Conservation (phyloP, 2,113 vertebrate species). For the Gopherus evgoodei region DNA sequence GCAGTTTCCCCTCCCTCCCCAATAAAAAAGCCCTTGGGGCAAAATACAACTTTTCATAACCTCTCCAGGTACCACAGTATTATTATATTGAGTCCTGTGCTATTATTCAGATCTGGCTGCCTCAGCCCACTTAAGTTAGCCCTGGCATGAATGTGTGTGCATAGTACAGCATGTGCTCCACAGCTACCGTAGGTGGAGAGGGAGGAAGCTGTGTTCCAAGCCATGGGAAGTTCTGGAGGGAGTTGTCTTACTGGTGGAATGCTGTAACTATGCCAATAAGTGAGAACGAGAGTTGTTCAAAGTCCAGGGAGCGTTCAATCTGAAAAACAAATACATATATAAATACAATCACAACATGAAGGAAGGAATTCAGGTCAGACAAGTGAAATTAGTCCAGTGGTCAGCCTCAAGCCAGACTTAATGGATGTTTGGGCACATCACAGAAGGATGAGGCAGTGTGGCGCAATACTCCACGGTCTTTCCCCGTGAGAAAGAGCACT, state of each 20-base stretch:
- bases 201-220: constrained; percentile 60
- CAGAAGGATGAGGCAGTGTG: neutral
- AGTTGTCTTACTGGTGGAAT: constrained; percentile 65
- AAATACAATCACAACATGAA: constrained; percentile 19
- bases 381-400: neutral
- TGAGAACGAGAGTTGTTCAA: neutral
- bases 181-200: constrained; percentile 64
- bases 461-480: neutral
- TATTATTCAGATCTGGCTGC: constrained; percentile 39
- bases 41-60: constrained; percentile 34
- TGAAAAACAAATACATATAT: neutral
- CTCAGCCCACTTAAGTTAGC: constrained; percentile 41
- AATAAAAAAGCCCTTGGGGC: constrained; percentile 56
- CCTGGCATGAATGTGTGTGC: constrained; percentile 38
- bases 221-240: constrained; percentile 71
- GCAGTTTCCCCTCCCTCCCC: constrained; percentile 22
- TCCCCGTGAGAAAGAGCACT: neutral
- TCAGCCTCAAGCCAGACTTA: neutral
- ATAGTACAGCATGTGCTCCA: constrained; percentile 48
- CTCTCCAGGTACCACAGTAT: constrained; percentile 61
- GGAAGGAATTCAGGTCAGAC: neutral
- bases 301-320: neutral
- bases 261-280: constrained; percentile 58
- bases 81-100: constrained; percentile 46
- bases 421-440: neutral